Base-by-base conservation (phyloP, 2,113 vertebrate genomes). In the Pygoscelis antarcticus region DNA sequence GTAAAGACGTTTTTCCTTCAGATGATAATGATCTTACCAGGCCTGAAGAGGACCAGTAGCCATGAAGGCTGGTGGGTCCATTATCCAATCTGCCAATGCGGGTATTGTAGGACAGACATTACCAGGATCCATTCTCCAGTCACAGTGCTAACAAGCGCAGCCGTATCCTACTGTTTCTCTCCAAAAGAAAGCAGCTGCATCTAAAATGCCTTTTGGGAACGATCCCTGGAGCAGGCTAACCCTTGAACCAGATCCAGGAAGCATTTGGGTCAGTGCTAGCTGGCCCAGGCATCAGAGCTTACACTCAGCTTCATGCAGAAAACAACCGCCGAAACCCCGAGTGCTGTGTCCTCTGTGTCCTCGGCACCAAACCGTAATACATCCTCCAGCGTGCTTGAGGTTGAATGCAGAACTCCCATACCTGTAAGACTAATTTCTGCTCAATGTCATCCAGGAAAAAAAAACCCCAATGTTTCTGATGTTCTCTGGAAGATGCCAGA, bases 81-180 rank as follows among this genome's bases (percentile, higher is more conserved):
- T 1, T 0, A 77, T 36, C 29, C 49, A 49, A 22, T 30, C 25
- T 42, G 26, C 12, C 57, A 42, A 16, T 1, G 1, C 6, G 9
- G 10, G 9, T 19, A 25, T 13, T 44, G 34, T 4, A 62, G 8
- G 62, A 62, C 17, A 71, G 32, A 13, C 36, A 16, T 8, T 13
- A 23, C 19, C 18, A 29, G 30, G 54, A 76, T 32, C 30, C 42
- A 29, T 32, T 42, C 30, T 62, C 54, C 2, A 11, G 26, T 34
- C 61, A 20, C 1, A 1, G 32, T 29, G 22, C 26, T 21, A 49
- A n/a, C 14, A 36, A 25, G 29, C 27, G 58, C 10, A 38, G 44
- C 10, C 44, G 46, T 51, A 72, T 29, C 74, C 36, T 51, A 51
- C n/a, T 23, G 42, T 38, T 46, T 58, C 66, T 58, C 44, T 65